Base-by-base conservation (phyloP, 1,140 invertebrate species). In the Leptinotarsa lineolata region DNA sequence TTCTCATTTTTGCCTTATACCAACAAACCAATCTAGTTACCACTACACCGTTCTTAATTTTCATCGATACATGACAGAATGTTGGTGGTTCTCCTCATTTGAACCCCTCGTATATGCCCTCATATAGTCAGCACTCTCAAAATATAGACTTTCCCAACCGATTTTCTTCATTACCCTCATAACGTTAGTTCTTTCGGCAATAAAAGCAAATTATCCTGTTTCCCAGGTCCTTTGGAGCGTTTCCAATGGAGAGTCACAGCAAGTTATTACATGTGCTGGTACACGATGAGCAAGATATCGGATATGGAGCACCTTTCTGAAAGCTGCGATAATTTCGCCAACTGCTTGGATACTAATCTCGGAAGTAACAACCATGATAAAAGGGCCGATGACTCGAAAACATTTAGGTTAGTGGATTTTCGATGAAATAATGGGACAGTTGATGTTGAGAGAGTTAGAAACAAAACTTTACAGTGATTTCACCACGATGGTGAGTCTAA, bases 241-340 rank as follows among this genome's bases (percentile, higher is more conserved):
- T 90, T 89, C 75, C 86, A 88, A 77, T 91, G 90, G 90, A 82
- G 88, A 30, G 87, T 86, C 1, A 87, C 88, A 3, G 89, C 89
- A 2, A 87, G 87, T 76, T 91, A 91, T 82, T 91, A 87, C 80
- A 89, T 91, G 89, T 91, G 90, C 76, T 89, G 88, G 87, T 89
- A 86, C 78, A 89, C 90, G 58, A 88, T 91, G 87, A 82, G 86
- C 20, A 85, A 86, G 68, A 82, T 81, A 21, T 83, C 85, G n/a
- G 80, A 85, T 30, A 79, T 91, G 58, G 82, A 83, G 15, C 83
- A 84, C 78, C 83, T 91, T 46, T 84, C 84, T 13, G 88, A 90
- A 74, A 75, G 80, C 21, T 91, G 90, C 75, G 89, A 90, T 81
- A 90, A 91, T 84, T 88, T 87, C 77, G 89, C 89, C 3, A 82